Evolutionary conservation across 2,888 invertebrate genomes (phyloP).

Genomic region (Tenthredo amoena): DNA sequence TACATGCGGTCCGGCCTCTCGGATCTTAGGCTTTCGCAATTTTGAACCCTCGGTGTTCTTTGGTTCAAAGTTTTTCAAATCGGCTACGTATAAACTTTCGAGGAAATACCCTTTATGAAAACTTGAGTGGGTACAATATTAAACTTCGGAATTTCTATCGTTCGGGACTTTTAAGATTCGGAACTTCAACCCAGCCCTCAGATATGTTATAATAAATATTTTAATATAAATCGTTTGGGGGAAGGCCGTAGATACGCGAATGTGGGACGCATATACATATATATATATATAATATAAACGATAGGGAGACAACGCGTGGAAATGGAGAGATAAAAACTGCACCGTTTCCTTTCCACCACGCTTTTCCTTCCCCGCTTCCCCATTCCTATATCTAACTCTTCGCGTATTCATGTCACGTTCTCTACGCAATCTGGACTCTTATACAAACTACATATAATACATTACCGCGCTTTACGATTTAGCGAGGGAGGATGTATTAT

Average conservation of each 20-base stretch:
- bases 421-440: not conserved
- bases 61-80: not conserved
- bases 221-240: not conserved
- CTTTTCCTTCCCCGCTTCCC: not conserved
- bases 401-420: not conserved
- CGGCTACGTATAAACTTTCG: not conserved
- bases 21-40: not conserved
- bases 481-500: not conserved
- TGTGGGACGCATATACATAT: conserved; percentile 12
- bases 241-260: conserved; percentile 15
- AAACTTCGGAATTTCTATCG: not conserved
- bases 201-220: not conserved
- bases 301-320: conserved; percentile 33
- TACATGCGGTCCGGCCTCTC: not conserved
- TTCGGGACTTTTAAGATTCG: not conserved
- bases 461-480: not conserved
- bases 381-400: not conserved
- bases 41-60: too few species aligned
- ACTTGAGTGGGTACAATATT: not conserved
- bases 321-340: conserved; percentile 37
- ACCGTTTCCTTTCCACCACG: conserved; percentile 28
- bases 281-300: not conserved
- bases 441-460: not conserved
- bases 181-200: not conserved
- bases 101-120: not conserved